These are phyloP conservation scores for Phylloscopus whistleri DNA, from an alignment of 2,113 vertebrate species.

Conservation along the genomic window DNA sequence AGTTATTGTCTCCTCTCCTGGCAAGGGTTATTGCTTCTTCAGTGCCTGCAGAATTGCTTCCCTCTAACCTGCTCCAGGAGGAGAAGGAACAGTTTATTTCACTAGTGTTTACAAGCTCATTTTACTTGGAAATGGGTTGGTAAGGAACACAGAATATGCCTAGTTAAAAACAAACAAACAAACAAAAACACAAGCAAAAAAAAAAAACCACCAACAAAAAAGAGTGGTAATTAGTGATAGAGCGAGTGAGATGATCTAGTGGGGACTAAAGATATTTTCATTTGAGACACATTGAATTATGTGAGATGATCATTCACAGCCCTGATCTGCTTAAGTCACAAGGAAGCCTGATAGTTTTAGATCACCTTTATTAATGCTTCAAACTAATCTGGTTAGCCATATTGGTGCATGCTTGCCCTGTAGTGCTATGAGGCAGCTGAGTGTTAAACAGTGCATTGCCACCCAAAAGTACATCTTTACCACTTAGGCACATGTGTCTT, in stretches of 20 bases:
- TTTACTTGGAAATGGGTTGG: background rate
- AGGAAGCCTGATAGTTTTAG: background rate
- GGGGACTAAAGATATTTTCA: background rate
- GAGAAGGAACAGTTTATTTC: background rate
- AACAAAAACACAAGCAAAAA: too few species aligned
- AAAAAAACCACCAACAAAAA: background rate
- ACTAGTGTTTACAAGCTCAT: background rate
- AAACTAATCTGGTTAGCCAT: background rate
- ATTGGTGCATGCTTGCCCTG: background rate
- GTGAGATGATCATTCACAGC: background rate
- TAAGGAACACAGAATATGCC: background rate
- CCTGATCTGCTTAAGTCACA: background rate
- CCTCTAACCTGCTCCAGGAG: background rate
- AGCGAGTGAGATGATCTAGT: background rate
- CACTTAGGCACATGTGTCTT: background rate
- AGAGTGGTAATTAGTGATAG: background rate
- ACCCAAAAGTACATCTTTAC: background rate
- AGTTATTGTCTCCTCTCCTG: background rate
- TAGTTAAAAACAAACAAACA: background rate
- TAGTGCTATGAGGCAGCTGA: background rate
- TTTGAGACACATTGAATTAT: background rate
- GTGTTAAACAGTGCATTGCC: background rate
- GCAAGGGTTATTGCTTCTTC: background rate
- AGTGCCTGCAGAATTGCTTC: background rate
- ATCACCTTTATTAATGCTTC: background rate